Percentiles rank a stretch among this genome's conserved stretches.
These are phyloP conservation scores for Cetonia aurata DNA, from an alignment of 2,888 invertebrate genomes.

Conservation along the genomic window DNA sequence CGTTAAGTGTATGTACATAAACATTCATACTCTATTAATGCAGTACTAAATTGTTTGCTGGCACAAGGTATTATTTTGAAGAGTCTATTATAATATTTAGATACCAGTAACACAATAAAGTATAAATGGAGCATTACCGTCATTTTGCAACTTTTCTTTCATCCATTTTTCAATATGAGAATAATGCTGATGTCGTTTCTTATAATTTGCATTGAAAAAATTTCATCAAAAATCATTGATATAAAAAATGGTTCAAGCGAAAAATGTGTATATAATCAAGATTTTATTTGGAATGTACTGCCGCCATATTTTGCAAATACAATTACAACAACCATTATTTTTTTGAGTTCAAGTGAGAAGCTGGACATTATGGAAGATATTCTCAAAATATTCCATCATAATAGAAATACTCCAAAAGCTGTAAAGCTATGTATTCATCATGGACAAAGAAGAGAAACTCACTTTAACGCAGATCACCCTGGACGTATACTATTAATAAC, in stretches of 20 bases:
- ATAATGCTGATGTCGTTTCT: neutral
- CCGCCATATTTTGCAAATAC: constrained; percentile 7
- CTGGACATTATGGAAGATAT: neutral
- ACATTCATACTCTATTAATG: too few relatives aligned
- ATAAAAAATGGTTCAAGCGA: neutral
- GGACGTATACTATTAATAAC: constrained; percentile 6
- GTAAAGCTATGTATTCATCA: neutral
- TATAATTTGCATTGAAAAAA: constrained; percentile 10
- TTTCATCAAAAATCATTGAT: neutral
- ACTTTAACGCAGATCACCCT: neutral
- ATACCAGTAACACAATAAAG: too few relatives aligned
- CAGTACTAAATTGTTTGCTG: too few relatives aligned
- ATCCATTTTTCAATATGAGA: too few relatives aligned
- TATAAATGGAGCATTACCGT: too few relatives aligned
- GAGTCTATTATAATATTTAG: too few relatives aligned
- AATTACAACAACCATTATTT: neutral
- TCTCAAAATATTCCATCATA: constrained; percentile 8
- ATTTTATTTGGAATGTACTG: constrained; percentile 12
- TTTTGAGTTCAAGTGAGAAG: neutral
- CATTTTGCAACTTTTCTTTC: too few relatives aligned
- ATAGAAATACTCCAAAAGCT: neutral
- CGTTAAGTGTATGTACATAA: too few relatives aligned
- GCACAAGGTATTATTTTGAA: too few relatives aligned
- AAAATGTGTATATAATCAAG: constrained; percentile 8
- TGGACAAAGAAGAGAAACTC: neutral